Evolutionary conservation across 2,113 vertebrate genomes (phyloP).

Genomic region (Opisthocomus hoazin): DNA sequence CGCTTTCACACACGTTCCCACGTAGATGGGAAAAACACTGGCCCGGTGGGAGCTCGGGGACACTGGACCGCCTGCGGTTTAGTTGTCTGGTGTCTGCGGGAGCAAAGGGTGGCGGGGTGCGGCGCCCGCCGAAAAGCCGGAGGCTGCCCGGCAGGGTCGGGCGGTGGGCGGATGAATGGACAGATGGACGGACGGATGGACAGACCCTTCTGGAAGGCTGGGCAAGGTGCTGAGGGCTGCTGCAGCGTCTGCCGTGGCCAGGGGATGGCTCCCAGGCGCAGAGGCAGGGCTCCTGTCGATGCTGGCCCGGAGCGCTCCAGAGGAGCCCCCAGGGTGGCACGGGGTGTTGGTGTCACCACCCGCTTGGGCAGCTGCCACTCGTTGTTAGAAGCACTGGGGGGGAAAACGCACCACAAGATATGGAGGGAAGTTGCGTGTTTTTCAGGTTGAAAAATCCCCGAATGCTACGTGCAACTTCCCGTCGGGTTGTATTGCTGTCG

Average conservation of each 20-base stretch:
- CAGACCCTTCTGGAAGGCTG: background rate
- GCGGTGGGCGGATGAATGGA: too few relatives aligned
- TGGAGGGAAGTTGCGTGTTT: accelerated
- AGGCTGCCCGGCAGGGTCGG: background rate
- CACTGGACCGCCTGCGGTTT: accelerated
- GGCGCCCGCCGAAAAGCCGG: accelerated
- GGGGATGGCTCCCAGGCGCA: conserved; percentile 53
- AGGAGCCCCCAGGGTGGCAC: too few relatives aligned
- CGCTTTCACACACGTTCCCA: background rate
- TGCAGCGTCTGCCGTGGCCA: conserved; percentile 26
- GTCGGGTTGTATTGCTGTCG: background rate
- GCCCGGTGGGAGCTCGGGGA: background rate
- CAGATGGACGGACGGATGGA: background rate
- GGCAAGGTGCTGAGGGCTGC: background rate
- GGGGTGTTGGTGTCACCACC: accelerated
- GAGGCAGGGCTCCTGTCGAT: background rate
- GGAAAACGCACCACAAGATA: background rate
- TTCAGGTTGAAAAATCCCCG: background rate
- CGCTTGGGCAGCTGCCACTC: accelerated
- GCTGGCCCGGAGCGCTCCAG: too few relatives aligned
- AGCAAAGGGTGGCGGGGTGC: background rate
- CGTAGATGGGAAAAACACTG: background rate
- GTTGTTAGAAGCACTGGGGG: background rate
- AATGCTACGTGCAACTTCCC: background rate
- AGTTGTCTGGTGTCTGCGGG: too few relatives aligned